A percentile compares a stretch with the other conserved stretches of the same genome.
Conservation (phyloP, 2,113 vertebrate genomes). For the Spilogale gracilis region DNA sequence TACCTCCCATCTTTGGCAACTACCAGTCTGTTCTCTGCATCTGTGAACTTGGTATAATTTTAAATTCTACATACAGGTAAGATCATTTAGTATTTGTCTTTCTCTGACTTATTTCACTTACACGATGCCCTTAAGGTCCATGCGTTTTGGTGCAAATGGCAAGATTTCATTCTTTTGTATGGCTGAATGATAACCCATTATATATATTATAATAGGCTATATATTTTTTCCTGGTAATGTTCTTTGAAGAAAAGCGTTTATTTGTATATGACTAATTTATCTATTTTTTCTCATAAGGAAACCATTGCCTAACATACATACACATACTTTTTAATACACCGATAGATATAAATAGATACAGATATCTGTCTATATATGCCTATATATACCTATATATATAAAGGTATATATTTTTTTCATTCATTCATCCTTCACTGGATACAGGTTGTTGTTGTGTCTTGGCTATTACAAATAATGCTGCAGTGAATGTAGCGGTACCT, state of each 20-base stretch:
- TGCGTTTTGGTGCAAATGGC: background rate
- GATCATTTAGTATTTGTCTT: background rate
- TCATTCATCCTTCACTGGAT: background rate
- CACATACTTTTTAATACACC: background rate
- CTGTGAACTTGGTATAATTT: background rate
- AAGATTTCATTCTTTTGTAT: background rate
- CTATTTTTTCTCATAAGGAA: background rate
- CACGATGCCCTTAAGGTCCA: background rate
- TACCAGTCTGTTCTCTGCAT: background rate
- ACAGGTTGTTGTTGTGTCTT: background rate
- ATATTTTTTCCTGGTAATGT: background rate
- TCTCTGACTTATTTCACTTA: background rate
- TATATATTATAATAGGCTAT: background rate
- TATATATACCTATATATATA: too few species aligned
- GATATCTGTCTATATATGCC: too few species aligned
- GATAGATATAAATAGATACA: background rate
- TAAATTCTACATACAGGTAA: background rate
- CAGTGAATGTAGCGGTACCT: too few species aligned
- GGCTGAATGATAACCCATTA: background rate
- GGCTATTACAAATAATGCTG: background rate
- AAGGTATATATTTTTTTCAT: background rate
- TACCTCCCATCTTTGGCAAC: background rate
- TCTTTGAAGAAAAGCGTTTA: background rate
- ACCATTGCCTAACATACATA: background rate
- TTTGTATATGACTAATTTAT: background rate